phyloP scores from a whole-genome alignment of 2,113 vertebrate genomes.

The Serinus canaria region DNA sequence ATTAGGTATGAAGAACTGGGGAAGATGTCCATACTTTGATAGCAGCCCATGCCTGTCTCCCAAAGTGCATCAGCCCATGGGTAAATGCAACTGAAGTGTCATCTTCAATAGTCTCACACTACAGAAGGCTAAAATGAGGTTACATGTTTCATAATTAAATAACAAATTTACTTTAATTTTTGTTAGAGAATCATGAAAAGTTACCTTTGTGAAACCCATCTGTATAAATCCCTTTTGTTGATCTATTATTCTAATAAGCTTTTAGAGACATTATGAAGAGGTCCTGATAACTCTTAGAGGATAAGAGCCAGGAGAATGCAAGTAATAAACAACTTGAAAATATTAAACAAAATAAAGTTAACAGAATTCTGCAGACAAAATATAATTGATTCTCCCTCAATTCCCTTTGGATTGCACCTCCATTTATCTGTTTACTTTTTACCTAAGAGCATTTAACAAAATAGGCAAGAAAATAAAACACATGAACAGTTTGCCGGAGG shows the following conservation, averaged over 20 bases:
- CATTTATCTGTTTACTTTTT: constrained; percentile 31
- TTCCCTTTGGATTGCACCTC: not conserved
- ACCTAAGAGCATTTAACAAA: not conserved
- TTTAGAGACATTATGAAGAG: constrained; percentile 42
- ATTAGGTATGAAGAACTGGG: constrained; percentile 75
- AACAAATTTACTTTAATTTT: constrained; percentile 61
- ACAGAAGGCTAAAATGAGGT: constrained; percentile 51
- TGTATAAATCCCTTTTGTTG: constrained; percentile 47
- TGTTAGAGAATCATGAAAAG: constrained; percentile 39
- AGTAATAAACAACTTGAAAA: constrained; percentile 24
- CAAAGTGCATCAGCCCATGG: constrained; percentile 20
- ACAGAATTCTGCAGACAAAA: not conserved
- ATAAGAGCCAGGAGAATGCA: constrained; percentile 20
- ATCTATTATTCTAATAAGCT: constrained; percentile 62
- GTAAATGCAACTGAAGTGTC: constrained; percentile 58
- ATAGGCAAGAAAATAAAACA: not conserved
- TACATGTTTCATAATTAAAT: constrained; percentile 70
- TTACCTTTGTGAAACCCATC: constrained; percentile 23
- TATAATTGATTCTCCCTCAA: not conserved
- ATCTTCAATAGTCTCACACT: constrained; percentile 13
- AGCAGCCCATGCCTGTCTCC: constrained; percentile 47
- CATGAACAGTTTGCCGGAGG: not conserved
- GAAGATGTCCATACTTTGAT: constrained; percentile 29
- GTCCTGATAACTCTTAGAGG: constrained; percentile 52
- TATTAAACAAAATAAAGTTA: constrained; percentile 5